Evolutionary conservation across 2,797 vertebrate genomes (phyloP).

Genomic region (Sciurus carolinensis): DNA sequence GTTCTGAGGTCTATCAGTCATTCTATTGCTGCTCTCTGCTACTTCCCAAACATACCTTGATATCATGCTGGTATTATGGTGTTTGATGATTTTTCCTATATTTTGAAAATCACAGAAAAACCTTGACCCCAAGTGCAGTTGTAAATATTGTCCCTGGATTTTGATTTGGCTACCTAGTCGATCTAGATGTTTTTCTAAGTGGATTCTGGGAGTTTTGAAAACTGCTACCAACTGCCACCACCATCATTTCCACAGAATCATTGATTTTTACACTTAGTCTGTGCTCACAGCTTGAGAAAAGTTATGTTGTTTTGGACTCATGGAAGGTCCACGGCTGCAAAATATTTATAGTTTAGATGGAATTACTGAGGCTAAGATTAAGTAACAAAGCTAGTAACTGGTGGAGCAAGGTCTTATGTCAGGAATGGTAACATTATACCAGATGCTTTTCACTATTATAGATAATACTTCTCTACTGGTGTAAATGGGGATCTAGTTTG

Average conservation of each 20-base stretch:
- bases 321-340: background rate
- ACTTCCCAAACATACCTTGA: background rate
- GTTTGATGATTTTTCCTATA: background rate
- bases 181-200: background rate
- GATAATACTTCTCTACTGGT: background rate
- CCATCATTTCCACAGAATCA: background rate
- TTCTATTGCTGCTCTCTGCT: background rate
- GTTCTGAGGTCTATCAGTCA: background rate
- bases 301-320: background rate
- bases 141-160: background rate
- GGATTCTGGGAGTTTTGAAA: constrained; percentile 35
- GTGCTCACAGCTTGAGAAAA: background rate
- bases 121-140: background rate
- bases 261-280: background rate
- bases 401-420: background rate
- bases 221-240: background rate
- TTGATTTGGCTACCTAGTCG: background rate
- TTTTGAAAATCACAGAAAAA: background rate
- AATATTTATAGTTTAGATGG: background rate
- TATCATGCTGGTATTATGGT: background rate
- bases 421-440: background rate
- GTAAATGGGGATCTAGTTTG: background rate
- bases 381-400: background rate
- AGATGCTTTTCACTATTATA: background rate
- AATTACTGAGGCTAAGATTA: background rate